phyloP scores from a whole-genome alignment of 2,113 vertebrate genomes.

The Polyodon spathula region DNA sequence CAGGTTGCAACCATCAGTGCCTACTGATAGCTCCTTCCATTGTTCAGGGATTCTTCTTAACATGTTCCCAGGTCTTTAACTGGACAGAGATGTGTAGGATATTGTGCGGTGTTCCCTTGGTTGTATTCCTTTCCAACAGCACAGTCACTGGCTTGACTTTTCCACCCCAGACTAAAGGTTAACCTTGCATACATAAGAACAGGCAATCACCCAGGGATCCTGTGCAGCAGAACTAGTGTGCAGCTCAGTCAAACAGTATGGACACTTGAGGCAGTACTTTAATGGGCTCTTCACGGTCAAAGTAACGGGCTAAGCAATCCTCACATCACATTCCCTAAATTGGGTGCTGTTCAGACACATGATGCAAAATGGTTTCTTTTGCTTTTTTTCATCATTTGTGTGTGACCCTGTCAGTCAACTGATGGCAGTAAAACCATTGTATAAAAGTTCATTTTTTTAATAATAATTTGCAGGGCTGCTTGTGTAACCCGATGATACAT shows the following conservation, averaged over 20 bases:
- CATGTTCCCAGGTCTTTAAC: no score
- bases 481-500: no score
- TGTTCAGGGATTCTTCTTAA: no score
- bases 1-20: no score
- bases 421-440: neutral
- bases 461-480: neutral
- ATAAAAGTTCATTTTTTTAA: neutral
- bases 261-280: neutral
- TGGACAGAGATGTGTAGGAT: no score
- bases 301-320: neutral
- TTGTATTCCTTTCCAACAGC: no score
- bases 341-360: neutral
- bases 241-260: neutral
- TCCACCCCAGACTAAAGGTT: no score
- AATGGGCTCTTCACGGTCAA: constrained; percentile 4
- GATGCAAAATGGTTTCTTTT: neutral
- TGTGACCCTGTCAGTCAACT: neutral
- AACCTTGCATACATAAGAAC: neutral
- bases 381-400: neutral
- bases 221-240: neutral
- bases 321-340: neutral
- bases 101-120: no score
- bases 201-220: neutral
- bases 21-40: no score
- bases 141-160: no score